phyloP scores from a whole-genome alignment of 1,140 invertebrate genomes.

The Chrysopa pallens region DNA sequence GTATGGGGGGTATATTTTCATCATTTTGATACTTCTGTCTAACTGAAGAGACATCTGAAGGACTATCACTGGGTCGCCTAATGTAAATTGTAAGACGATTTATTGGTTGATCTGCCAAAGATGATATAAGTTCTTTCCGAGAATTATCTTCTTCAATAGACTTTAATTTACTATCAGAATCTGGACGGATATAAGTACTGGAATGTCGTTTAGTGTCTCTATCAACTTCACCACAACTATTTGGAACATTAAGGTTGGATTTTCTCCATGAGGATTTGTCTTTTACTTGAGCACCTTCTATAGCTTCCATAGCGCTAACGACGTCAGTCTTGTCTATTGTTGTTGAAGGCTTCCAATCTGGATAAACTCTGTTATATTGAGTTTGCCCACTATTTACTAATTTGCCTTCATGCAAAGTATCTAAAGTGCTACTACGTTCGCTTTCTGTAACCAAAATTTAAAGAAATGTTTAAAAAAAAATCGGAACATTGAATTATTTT shows the following conservation, averaged over 20 bases:
- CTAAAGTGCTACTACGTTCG: conserved; percentile 47
- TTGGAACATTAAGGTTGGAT: conserved; percentile 44
- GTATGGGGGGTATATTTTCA: conserved; percentile 13
- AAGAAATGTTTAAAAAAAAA: too few species aligned
- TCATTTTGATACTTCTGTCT: neutral
- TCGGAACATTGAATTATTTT: too few species aligned
- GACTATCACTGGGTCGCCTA: conserved; percentile 24
- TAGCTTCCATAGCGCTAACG: conserved; percentile 65
- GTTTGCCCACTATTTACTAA: conserved; percentile 20
- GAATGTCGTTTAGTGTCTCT: conserved; percentile 18
- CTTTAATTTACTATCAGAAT: conserved; percentile 14
- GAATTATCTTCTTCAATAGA: conserved; percentile 35
- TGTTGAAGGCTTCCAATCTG: conserved; percentile 60
- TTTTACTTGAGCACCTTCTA: conserved; percentile 61
- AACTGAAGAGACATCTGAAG: too few species aligned
- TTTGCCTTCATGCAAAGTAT: conserved; percentile 49
- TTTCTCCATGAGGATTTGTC: conserved; percentile 63
- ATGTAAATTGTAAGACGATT: conserved; percentile 47
- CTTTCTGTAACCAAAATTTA: conserved; percentile 53
- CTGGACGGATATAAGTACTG: conserved; percentile 12
- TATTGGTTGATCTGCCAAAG: conserved; percentile 23
- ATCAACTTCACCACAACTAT: conserved; percentile 37
- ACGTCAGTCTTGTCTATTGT: conserved; percentile 66
- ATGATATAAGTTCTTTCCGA: conserved; percentile 27
- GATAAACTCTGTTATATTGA: conserved; percentile 43